Conservation (phyloP, 2,113 vertebrate species). For the Nycticryphes semicollaris region DNA sequence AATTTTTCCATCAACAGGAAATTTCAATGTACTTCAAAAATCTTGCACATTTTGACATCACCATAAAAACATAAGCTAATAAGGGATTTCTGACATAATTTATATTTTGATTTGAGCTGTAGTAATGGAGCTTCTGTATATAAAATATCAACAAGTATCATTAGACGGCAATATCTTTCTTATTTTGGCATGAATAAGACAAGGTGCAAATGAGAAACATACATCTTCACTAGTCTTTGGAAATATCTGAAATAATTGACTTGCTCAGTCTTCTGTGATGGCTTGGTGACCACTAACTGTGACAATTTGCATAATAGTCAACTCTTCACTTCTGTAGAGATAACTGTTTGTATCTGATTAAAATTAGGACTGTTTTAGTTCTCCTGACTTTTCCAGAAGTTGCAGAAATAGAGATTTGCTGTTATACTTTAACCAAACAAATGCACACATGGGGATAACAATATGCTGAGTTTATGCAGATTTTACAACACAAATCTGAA, state of each 20-base stretch:
- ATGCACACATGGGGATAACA: slow-evolving; percentile 85
- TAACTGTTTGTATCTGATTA: slow-evolving; percentile 84
- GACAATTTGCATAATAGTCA: slow-evolving; percentile 87
- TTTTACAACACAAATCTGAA: slow-evolving; percentile 86
- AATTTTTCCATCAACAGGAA: background rate
- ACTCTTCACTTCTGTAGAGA: slow-evolving; percentile 81
- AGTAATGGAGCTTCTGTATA: slow-evolving; percentile 63
- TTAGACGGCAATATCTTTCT: slow-evolving; percentile 74
- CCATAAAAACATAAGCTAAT: slow-evolving; percentile 26
- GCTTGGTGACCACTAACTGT: slow-evolving; percentile 82
- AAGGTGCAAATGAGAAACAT: slow-evolving; percentile 69
- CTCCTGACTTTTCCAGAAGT: slow-evolving; percentile 84
- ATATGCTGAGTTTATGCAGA: slow-evolving; percentile 89
- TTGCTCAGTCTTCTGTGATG: slow-evolving; percentile 81
- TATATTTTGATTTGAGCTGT: slow-evolving; percentile 39
- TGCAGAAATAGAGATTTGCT: slow-evolving; percentile 86
- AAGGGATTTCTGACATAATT: slow-evolving; percentile 33
- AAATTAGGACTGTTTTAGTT: slow-evolving; percentile 84
- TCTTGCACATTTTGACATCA: background rate
- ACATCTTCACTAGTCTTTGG: slow-evolving; percentile 83
- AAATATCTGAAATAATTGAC: slow-evolving; percentile 82
- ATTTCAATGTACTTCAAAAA: background rate
- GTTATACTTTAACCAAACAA: slow-evolving; percentile 86
- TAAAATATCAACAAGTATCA: slow-evolving; percentile 73
- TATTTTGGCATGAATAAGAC: slow-evolving; percentile 71